Conservation (phyloP, 2,797 vertebrate species). For the Synanceia verrucosa region DNA sequence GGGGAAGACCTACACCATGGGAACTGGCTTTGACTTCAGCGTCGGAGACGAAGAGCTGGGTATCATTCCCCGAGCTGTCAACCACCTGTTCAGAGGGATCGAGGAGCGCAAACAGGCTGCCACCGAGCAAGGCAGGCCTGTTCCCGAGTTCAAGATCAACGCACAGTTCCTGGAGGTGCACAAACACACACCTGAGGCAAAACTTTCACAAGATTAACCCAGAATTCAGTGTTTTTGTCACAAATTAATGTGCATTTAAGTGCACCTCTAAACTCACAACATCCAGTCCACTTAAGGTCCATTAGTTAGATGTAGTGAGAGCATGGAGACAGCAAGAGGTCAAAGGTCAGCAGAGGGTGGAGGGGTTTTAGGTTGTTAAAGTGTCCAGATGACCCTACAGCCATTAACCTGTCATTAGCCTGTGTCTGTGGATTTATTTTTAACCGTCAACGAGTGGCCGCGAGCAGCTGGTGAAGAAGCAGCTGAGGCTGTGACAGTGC, state of each 20-base stretch:
- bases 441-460: constrained; percentile 57
- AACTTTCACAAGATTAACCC: background rate
- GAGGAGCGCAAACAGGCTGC: constrained; percentile 89
- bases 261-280: background rate
- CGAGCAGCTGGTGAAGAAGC: constrained; percentile 61
- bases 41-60: constrained; percentile 91
- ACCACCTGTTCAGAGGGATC: constrained; percentile 92
- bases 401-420: constrained; percentile 67
- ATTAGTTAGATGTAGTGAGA: constrained; percentile 32
- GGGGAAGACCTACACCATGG: constrained; percentile 98
- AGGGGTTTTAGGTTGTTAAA: constrained; percentile 41
- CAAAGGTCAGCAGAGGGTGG: constrained; percentile 47
- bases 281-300: constrained; percentile 1
- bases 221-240: background rate
- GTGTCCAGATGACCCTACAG: constrained; percentile 38
- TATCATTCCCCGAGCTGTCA: constrained; percentile 94
- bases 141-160: constrained; percentile 98
- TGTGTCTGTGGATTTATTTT: constrained; percentile 64
- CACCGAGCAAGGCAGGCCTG: constrained; percentile 87
- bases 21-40: constrained; percentile 95
- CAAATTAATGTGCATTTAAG: background rate
- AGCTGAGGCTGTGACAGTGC: constrained; percentile 36
- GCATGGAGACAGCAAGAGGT: constrained; percentile 46
- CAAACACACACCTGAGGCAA: background rate
- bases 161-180: constrained; percentile 95